These are phyloP conservation scores for Zaprionus lachaisei DNA, from an alignment of 1,140 invertebrate genomes.

Conservation along the genomic window DNA sequence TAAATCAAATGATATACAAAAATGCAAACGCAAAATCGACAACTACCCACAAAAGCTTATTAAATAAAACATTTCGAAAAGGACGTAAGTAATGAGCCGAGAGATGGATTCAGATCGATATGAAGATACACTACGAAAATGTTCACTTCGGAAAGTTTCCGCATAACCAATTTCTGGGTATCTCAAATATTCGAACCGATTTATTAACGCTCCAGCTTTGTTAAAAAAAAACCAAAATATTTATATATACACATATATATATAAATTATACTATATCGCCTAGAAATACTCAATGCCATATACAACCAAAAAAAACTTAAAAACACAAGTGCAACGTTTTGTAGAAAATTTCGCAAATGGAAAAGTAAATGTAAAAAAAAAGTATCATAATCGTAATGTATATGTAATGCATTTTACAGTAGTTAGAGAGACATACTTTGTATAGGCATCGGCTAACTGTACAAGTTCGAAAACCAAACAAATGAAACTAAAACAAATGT, in stretches of 20 bases:
- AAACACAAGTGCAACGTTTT: slow-evolving; percentile 67
- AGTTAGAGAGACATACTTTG: slow-evolving; percentile 73
- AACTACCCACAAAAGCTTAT: slow-evolving; percentile 49
- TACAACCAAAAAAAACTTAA: slow-evolving; percentile 33
- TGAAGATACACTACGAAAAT: not conserved
- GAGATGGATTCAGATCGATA: slow-evolving; percentile 10
- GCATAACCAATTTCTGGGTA: slow-evolving; percentile 3
- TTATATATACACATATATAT: slow-evolving; percentile 41
- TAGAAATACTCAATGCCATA: slow-evolving; percentile 71
- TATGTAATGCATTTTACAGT: slow-evolving; percentile 78
- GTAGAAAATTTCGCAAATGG: slow-evolving; percentile 68
- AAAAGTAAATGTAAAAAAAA: slow-evolving; percentile 57
- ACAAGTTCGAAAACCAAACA: slow-evolving; percentile 48
- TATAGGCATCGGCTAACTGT: slow-evolving; percentile 69
- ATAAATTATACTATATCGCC: slow-evolving; percentile 63
- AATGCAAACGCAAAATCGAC: slow-evolving; percentile 35
- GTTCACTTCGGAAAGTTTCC: slow-evolving; percentile 1
- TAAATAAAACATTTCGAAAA: slow-evolving; percentile 25
- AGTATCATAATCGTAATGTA: slow-evolving; percentile 63
- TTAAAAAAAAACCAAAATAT: slow-evolving; percentile 36
- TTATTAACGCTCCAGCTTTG: slow-evolving; percentile 52
- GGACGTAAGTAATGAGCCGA: slow-evolving; percentile 14
- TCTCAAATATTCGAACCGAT: slow-evolving; percentile 21
- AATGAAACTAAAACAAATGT: slow-evolving; percentile 61
- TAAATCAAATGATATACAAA: slow-evolving; percentile 58